These are phyloP conservation scores for Beroe forskalii DNA, from an alignment of 37 sponge, comb jelly and placozoan genomes.

Conservation along the genomic window DNA sequence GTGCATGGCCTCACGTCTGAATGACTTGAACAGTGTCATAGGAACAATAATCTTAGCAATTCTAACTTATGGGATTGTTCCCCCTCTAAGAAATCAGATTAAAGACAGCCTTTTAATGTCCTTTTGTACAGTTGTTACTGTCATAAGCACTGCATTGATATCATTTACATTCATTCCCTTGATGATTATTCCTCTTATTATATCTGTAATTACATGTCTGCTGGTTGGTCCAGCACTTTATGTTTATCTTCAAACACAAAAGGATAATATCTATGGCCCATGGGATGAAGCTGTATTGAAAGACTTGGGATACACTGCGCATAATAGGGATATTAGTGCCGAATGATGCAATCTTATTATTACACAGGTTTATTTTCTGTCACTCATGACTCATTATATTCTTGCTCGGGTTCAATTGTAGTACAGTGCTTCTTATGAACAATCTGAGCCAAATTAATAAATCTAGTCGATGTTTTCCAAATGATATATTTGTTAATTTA, in stretches of 20 bases:
- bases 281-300: slow-evolving; percentile 86
- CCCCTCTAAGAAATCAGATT: slow-evolving; percentile 65
- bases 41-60: slow-evolving; percentile 73
- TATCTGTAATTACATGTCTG: background rate
- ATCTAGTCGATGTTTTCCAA: too few relatives aligned
- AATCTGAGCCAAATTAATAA: too few relatives aligned
- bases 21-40: slow-evolving; percentile 71
- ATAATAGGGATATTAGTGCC: background rate
- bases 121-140: background rate
- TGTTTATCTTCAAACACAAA: slow-evolving; percentile 16
- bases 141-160: background rate
- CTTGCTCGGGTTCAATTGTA: too few relatives aligned
- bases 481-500: too few relatives aligned
- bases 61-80: slow-evolving; percentile 73
- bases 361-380: too few relatives aligned
- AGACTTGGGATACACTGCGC: background rate
- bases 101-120: slow-evolving; percentile 12
- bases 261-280: slow-evolving; percentile 78
- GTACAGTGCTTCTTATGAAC: too few relatives aligned
- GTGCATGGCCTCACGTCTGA: slow-evolving; percentile 85
- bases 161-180: background rate
- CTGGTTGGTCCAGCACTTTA: background rate
- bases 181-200: background rate
- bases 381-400: too few relatives aligned
- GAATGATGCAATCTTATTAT: slow-evolving; percentile 11